A percentile compares a stretch with the other conserved stretches of the same genome.
Evolutionary conservation across 2,888 invertebrate species (phyloP).

Genomic region (Bombyx huttoni): DNA sequence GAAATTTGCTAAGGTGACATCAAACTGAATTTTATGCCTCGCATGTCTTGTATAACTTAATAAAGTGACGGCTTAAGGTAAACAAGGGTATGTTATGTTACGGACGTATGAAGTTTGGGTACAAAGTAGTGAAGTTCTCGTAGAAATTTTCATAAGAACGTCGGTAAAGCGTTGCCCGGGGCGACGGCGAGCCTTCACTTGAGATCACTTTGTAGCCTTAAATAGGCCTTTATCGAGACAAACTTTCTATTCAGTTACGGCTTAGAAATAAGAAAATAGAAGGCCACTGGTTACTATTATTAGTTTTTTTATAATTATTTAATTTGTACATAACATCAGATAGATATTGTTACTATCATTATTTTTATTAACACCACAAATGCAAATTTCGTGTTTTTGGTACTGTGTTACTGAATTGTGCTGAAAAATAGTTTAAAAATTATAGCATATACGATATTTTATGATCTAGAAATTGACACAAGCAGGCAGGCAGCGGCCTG

Average conservation of each 20-base stretch:
- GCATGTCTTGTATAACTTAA: not conserved
- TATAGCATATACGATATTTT: too few relatives aligned
- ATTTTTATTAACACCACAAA: too few relatives aligned
- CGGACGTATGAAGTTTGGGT: conserved; percentile 1
- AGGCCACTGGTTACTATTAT: not conserved
- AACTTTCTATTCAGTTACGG: conserved; percentile 6
- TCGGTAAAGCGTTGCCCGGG: conserved; percentile 49
- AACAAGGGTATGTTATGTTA: not conserved
- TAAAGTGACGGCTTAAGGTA: not conserved
- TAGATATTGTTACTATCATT: too few relatives aligned
- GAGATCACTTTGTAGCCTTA: conserved; percentile 61
- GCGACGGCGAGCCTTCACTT: conserved; percentile 40
- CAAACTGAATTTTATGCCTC: conserved; percentile 7
- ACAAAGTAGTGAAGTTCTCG: conserved; percentile 20
- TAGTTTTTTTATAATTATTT: not conserved
- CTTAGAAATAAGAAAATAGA: not conserved
- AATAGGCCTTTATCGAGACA: conserved; percentile 40
- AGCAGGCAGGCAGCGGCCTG: too few relatives aligned
- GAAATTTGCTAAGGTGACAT: not conserved
- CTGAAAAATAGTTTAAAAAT: too few relatives aligned
- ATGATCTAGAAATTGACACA: too few relatives aligned
- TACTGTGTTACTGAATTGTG: too few relatives aligned
- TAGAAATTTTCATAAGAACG: conserved; percentile 50
- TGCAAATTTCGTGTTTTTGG: too few relatives aligned
- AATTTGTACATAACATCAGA: too few relatives aligned